Evolutionary conservation across 2,113 vertebrate species (phyloP), one percentile per base, ranked within the genome.

Genomic region (Pomatorhinus ruficollis): DNA sequence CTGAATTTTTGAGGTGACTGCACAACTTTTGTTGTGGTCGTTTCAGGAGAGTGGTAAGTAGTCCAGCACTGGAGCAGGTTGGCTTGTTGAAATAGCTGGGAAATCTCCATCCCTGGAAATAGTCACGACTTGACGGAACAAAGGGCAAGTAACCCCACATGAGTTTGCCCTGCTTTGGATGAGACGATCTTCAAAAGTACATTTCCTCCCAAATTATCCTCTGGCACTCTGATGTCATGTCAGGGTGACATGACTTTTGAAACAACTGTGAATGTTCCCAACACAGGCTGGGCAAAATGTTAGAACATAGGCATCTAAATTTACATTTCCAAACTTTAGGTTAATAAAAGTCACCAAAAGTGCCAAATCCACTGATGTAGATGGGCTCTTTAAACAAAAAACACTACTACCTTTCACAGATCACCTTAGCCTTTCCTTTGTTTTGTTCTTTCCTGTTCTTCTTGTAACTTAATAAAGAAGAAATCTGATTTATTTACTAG

Each of bases 1-100:
- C 10, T 69, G 60, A 52, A 37, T 12, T 33, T 65, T 24, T 64
- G 27, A 44, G 50, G 20, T 8, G 18, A 56, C 42, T 12, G 20
- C 35, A 52, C 42, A 71, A 2, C 5, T 69, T 35, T 8, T 35
- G 4, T 35, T 19, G 6, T 20, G 25, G 47, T 22, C 0, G 0
- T 57, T 83, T 81, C 30, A 47, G 3, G 3, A 83, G 31, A 24
- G 28, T 9, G 22, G 2, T 18, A 31, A 64, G 10, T 12, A 30
- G 50, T 14, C 40, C 45, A 60, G 20, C 7, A 6, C 28, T 72
- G 40, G 39, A 86, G 24, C 13, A 59, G 25, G 28, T 7, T 72
- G 28, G 4, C 49, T 22, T 4, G 21, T 28, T 52, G 40, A 68
- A 86, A 39, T 9, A 28, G 25, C 6, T 60, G 60, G 47, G 50